Evolutionary conservation across 2,797 vertebrate genomes (phyloP).

Genomic region (Coregonus suidteri): DNA sequence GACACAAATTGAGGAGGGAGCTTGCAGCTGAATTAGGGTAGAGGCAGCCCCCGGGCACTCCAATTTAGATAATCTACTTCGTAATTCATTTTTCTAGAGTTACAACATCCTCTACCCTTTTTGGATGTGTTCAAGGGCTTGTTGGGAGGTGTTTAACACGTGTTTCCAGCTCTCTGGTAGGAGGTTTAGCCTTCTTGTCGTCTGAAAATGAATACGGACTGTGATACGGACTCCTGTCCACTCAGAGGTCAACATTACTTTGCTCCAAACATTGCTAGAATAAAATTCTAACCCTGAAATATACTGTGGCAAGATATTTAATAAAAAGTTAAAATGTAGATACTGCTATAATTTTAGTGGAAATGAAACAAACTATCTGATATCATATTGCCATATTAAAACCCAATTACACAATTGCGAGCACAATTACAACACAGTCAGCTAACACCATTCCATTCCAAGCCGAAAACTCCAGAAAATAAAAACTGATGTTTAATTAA

Average conservation of each 20-base stretch:
- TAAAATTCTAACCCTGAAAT: not conserved
- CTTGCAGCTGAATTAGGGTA: slow-evolving; percentile 49
- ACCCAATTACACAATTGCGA: not conserved
- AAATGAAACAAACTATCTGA: not conserved
- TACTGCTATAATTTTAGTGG: not conserved
- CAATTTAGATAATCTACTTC: slow-evolving; percentile 62
- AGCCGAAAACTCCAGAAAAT: not conserved
- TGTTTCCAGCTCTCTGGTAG: slow-evolving; percentile 10
- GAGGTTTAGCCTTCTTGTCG: slow-evolving; percentile 6
- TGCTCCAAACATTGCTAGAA: not conserved
- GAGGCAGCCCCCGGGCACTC: slow-evolving; percentile 34
- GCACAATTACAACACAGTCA: not conserved
- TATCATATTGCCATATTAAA: no score
- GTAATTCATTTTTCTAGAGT: slow-evolving; percentile 43
- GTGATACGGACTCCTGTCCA: not conserved
- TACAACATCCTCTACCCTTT: slow-evolving; percentile 22
- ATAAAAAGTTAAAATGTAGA: not conserved
- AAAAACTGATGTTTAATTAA: not conserved
- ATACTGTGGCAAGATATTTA: not conserved
- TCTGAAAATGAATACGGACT: slow-evolving; percentile 4
- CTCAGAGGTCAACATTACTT: not conserved
- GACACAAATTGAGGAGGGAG: slow-evolving; percentile 24
- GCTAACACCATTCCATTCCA: not conserved
- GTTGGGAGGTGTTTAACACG: slow-evolving; percentile 20
- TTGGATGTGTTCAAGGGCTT: slow-evolving; percentile 49